Evolutionary conservation across 1,140 invertebrate genomes (phyloP), one percentile per base, ranked within the genome.

Genomic region (Paraescarpia echinospica): DNA sequence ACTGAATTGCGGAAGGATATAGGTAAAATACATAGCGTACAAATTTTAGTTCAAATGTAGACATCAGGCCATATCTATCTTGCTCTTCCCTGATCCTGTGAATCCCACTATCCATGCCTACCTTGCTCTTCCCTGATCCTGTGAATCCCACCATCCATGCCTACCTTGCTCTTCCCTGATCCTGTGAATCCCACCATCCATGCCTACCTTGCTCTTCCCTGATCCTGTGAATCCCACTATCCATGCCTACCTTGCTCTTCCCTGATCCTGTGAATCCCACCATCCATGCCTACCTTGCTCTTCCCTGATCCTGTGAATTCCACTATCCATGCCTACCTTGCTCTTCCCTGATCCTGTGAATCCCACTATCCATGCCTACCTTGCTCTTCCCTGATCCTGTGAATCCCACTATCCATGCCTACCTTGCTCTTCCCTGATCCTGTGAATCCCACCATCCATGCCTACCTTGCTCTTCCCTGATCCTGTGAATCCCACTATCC

Each of bases 311-410:
- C 96, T 31, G 96, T 96, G 0, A 96, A 96, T 51, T 96, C 96
- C 8, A 96, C 96, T 94, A 96, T 92, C 96, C 96, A 93, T 96
- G 96, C 91, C 96, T 93, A n/a, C n/a, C n/a, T n/a, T n/a, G n/a
- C n/a, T n/a, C n/a, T n/a, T n/a, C n/a, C n/a, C 96, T 92, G 96
- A 96, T 14, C 95, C 96, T 27, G 96, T 96, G 0, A 96, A 96
- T 51, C 96, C 96, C 8, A 96, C 96, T 94, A 96, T 94, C 96
- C 96, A 33, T 90, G 90, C 34, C 89, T 93, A 96, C 96, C 95
- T 95, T 96, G 35, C 96, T 96, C 94, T 96, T 96, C 6, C 96
- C 96, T 92, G 96, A 96, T 14, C 95, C 96, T 31, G 96, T 96
- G 0, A 96, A 96, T 51, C 96, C 96, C 8, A 96, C 96, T 94